Evolutionary conservation across 2,797 vertebrate species (phyloP), one percentile per base, ranked within the genome.

Genomic region (Psittacula echo): DNA sequence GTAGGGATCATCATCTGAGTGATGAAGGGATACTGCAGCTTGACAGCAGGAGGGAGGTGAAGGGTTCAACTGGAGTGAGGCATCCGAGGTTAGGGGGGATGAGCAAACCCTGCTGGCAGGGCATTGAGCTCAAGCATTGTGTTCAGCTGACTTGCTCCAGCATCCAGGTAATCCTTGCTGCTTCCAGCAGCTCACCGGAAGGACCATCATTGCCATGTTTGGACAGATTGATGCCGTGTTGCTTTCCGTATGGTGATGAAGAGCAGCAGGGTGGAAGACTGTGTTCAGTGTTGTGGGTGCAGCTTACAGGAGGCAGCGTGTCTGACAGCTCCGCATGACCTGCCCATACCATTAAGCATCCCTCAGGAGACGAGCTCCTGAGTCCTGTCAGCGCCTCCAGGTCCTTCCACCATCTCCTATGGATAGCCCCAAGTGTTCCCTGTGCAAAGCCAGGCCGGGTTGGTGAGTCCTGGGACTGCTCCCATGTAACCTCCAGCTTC

Each of bases 221-320:
- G 37, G 23, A 10, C 19, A 61, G 51, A 37, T 54, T 1, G 5
- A 24, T 80, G 37, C 37, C 0, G 0, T 61, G n/a, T 9, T 62
- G 60, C 11, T 70, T 19, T 16, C 37, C 39, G 17, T 47, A 16
- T 7, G 34, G 30, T 30, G 18, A 60, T 45, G n/a, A 68, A 68
- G 45, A 76, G 72, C 41, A 44, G 72, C 0, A 0, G 34, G 6
- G 15, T 13, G 48, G 44, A 64, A 53, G n/a, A 19, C 27, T 23
- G 1, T 11, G 20, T 14, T 58, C 34, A 4, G 16, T 6, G n/a
- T 32, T 24, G 26, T 13, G 45, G 10, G 10, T n/a, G 11, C 37
- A 4, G 34, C 39, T 66, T 29, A 22, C 20, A 2, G 2, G 9
- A 6, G 4, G 17, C 3, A 2, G 11, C 2, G 1, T 17, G 24